Base-by-base conservation (phyloP, 2,113 vertebrate species). In the Irena cyanogastra region DNA sequence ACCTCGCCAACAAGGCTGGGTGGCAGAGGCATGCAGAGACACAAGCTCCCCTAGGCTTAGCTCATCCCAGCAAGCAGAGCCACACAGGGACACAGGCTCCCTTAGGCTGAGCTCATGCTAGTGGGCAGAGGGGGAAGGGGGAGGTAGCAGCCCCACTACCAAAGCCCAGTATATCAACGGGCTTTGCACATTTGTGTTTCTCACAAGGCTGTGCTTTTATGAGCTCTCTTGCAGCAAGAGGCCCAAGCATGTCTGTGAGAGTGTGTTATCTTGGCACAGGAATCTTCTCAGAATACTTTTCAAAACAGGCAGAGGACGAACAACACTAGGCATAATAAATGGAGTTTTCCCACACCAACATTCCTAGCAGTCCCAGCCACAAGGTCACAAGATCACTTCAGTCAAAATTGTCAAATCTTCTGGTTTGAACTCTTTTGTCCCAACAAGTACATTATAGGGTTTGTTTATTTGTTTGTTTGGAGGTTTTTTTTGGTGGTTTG, bases 1-100 rank as follows among this genome's bases (percentile, higher is more conserved):
- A 30, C 35, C 10, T 65, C 0, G 0, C 42, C 59, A 24, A 23
- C 28, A 39, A 39, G 41, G 23, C 50, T 4, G 10, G 19, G 10
- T 53, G 39, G 9, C 39, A 72, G 81, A 45, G 31, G 8, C 27
- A 26, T 2, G 4, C 3, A 16, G 22, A 27, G 28, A 33, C n/a
- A 11, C 16, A 21, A 8, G 13, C 13, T 37, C 21, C 4, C 22
- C 61, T 44, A 79, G 49, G 21, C 49, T 44, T 35, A 14, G 69
- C 30, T 54, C 30, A 71, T 71, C 28, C 35, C 35, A 52, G 35
- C 14, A 52, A 35, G 47, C 27, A 69, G n/a, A 50, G 35, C 20
- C 35, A 41, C 35, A 13, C 24, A 68, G 44, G 14, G 14, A 35
- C 42, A 37, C 57, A 28, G 24, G 9, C 24, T 44, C 19, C 39